Conservation (phyloP, 2,797 vertebrate genomes). For the Scarus forsteni region DNA sequence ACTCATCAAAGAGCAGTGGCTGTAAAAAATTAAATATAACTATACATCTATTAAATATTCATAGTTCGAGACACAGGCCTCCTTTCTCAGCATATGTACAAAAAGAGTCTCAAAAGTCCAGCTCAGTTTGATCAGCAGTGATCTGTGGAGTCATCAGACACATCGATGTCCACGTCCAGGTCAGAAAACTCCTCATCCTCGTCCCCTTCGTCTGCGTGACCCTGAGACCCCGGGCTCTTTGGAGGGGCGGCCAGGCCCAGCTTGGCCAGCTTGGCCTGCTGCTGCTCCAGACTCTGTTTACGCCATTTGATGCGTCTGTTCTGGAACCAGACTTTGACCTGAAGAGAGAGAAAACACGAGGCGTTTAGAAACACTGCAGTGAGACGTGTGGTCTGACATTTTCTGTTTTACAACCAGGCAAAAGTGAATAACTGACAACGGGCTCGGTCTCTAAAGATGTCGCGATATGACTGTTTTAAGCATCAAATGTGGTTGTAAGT, state of each 20-base stretch:
- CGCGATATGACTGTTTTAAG: too few relatives aligned
- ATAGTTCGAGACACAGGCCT: conserved; percentile 52
- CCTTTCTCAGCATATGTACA: conserved; percentile 74
- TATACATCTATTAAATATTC: conserved; percentile 86
- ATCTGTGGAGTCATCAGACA: conserved; percentile 73
- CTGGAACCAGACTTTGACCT: conserved; percentile 92
- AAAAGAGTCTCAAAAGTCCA: conserved; percentile 36
- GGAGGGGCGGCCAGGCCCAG: conserved; percentile 79
- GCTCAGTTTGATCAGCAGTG: conserved; percentile 58
- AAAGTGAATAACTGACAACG: too few relatives aligned
- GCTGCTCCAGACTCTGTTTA: conserved; percentile 90
- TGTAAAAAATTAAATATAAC: conserved; percentile 82
- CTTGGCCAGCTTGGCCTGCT: conserved; percentile 87
- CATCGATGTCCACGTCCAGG: conserved; percentile 78
- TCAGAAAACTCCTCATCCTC: conserved; percentile 82
- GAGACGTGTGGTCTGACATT: too few relatives aligned
- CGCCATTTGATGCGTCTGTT: conserved; percentile 91
- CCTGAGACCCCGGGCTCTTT: conserved; percentile 84
- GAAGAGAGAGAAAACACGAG: conserved; percentile 1
- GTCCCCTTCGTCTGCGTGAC: conserved; percentile 77
- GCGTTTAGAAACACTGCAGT: background rate
- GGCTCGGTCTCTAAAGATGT: too few relatives aligned
- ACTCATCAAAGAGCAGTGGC: conserved; percentile 69
- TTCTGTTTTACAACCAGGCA: too few relatives aligned
- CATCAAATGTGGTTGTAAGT: too few relatives aligned